phyloP scores from a whole-genome alignment of 2,888 invertebrate genomes.

The Mimachlamys varia region DNA sequence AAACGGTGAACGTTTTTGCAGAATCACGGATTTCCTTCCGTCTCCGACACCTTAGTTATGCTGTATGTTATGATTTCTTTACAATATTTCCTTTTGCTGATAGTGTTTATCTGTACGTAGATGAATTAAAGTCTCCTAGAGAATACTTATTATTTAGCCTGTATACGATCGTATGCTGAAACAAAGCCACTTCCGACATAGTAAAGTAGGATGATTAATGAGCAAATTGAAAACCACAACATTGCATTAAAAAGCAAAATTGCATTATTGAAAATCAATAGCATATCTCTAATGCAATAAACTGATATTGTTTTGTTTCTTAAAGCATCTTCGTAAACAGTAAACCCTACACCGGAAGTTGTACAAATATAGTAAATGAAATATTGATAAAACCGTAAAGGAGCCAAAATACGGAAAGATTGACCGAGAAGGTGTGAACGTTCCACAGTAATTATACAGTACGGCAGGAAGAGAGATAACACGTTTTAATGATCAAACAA shows the following conservation, averaged over 20 bases:
- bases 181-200: too few relatives aligned
- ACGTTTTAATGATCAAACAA: conserved; percentile 28
- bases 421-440: background rate
- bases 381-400: background rate
- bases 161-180: too few relatives aligned
- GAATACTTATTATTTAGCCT: too few relatives aligned
- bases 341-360: background rate
- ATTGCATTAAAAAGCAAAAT: background rate
- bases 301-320: background rate
- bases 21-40: too few relatives aligned
- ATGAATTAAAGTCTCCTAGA: too few relatives aligned
- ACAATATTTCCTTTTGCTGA: too few relatives aligned
- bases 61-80: too few relatives aligned
- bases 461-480: background rate
- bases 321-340: background rate
- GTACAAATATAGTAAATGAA: background rate
- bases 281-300: background rate
- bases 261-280: background rate
- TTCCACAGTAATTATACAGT: background rate
- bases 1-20: too few relatives aligned
- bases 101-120: too few relatives aligned
- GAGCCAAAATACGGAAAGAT: background rate
- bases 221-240: background rate
- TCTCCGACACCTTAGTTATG: too few relatives aligned
- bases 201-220: background rate